phyloP scores from a whole-genome alignment of 92 coral and sea anemone genomes.

The Parazoanthus swiftii region DNA sequence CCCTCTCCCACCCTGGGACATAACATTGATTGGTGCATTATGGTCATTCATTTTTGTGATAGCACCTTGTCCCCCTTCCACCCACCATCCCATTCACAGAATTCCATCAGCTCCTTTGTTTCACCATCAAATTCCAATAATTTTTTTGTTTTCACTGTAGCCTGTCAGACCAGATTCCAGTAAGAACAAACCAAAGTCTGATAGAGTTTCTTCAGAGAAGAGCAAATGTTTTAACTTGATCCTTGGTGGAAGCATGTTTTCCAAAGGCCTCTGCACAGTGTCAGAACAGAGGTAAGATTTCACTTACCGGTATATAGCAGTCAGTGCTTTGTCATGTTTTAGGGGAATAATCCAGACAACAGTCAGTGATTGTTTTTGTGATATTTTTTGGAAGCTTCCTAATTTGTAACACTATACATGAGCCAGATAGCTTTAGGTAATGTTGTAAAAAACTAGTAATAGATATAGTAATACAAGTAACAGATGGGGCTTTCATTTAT shows the following conservation, averaged over 20 bases:
- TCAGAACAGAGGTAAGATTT: conserved; percentile 80
- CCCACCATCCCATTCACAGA: no score
- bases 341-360: no score
- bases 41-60: no score
- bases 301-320: neutral
- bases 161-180: conserved; percentile 46
- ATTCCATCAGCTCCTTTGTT: neutral
- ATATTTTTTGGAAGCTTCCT: neutral
- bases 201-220: conserved; percentile 45
- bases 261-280: conserved; percentile 82
- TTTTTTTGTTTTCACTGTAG: conserved; percentile 36
- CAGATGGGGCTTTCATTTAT: no score
- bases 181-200: conserved; percentile 35
- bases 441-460: no score
- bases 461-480: no score
- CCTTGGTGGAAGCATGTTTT: conserved; percentile 80
- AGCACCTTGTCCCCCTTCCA: no score
- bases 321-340: neutral
- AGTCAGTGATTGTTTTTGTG: no score
- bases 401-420: no score
- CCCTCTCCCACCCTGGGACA: no score
- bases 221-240: conserved; percentile 76
- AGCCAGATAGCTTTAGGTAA: no score
- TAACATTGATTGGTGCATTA: no score
- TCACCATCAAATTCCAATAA: neutral